phyloP scores from a whole-genome alignment of 2,888 invertebrate species.

The Thecophora atra region DNA sequence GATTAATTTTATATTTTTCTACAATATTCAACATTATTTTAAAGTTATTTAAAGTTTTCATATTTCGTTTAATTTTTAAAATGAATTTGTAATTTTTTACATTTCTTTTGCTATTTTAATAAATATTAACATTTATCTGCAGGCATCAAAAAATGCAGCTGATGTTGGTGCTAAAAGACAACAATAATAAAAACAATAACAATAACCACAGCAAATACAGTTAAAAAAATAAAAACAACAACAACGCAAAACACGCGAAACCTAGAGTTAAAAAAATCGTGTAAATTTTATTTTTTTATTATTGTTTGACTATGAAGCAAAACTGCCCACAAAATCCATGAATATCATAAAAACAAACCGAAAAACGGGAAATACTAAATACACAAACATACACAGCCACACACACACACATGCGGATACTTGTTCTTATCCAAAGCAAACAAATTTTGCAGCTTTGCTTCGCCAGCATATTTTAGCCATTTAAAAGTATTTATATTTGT shows the following conservation, averaged over 20 bases:
- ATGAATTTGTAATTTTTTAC: neutral
- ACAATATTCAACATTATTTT: too few relatives aligned
- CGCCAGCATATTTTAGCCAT: slow-evolving; percentile 26
- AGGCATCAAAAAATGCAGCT: slow-evolving; percentile 18
- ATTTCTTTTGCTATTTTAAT: neutral
- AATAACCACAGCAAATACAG: slow-evolving; percentile 5
- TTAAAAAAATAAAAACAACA: slow-evolving; percentile 1
- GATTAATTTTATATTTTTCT: too few relatives aligned
- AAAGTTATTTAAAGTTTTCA: too few relatives aligned
- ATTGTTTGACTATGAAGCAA: slow-evolving; percentile 18
- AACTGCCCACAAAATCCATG: slow-evolving; percentile 29
- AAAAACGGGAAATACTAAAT: neutral
- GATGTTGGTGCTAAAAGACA: neutral
- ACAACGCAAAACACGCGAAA: slow-evolving; percentile 11
- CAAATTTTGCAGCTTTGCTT: slow-evolving; percentile 7
- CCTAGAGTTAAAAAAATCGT: neutral
- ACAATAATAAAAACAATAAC: neutral
- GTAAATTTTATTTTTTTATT: slow-evolving; percentile 8
- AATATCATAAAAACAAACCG: neutral
- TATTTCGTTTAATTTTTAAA: neutral
- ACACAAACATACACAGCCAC: neutral
- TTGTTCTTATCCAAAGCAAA: neutral
- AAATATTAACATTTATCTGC: slow-evolving; percentile 1
- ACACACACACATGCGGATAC: slow-evolving; percentile 17
- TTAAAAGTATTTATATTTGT: slow-evolving; percentile 18